phyloP scores from a whole-genome alignment of 2,797 vertebrate species.

The Crypturellus tataupa region DNA sequence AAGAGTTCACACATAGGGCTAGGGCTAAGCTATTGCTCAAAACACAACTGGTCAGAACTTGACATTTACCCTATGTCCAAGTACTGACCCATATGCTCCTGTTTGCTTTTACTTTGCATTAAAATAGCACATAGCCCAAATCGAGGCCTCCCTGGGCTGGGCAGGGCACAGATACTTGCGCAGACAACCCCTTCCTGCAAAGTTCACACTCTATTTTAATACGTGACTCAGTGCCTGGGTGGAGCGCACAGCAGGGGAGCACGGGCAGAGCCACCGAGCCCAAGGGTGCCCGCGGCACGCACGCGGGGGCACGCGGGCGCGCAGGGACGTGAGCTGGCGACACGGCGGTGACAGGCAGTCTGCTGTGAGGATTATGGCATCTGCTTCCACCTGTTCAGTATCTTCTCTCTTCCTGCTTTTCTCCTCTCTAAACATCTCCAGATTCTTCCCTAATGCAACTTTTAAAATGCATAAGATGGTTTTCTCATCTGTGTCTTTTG shows the following conservation, averaged over 20 bases:
- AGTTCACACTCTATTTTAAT: constrained; percentile 42
- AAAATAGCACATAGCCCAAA: neutral
- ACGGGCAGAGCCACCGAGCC: neutral
- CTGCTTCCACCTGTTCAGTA: neutral
- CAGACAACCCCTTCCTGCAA: neutral
- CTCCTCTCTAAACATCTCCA: neutral
- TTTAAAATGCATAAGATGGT: neutral
- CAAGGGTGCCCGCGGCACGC: neutral
- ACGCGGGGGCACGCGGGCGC: accelerated
- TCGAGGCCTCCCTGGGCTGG: neutral
- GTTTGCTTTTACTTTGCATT: neutral
- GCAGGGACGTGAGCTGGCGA: neutral
- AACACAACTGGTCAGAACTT: neutral
- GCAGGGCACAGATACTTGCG: neutral
- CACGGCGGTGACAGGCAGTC: neutral
- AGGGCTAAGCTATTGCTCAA: neutral
- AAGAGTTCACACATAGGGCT: neutral
- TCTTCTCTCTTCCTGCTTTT: neutral
- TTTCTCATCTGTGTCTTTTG: neutral
- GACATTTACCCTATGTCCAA: neutral
- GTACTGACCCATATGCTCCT: neutral
- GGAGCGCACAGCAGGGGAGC: neutral
- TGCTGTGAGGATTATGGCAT: accelerated
- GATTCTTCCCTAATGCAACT: neutral
- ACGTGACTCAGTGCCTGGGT: neutral